Percentiles rank a stretch among this genome's conserved stretches.
Evolutionary conservation across 92 coral and sea anemone genomes (phyloP).

Genomic region (Paramuricea clavata): DNA sequence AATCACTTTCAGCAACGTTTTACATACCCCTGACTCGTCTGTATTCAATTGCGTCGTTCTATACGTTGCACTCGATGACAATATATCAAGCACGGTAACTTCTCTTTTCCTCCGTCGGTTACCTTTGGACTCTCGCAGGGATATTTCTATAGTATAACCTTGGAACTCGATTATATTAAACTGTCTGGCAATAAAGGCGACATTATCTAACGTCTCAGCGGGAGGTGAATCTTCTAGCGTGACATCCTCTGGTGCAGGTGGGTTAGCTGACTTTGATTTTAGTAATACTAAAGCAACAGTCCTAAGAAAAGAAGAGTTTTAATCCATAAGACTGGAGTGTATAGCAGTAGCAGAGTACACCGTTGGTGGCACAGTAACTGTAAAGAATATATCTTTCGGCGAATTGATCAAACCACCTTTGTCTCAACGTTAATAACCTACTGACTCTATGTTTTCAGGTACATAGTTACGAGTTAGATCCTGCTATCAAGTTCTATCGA

Average conservation of each 20-base stretch:
- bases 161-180: neutral
- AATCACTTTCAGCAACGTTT: neutral
- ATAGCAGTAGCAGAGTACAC: too few relatives aligned
- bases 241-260: neutral
- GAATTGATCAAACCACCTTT: too few relatives aligned
- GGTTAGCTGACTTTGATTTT: neutral
- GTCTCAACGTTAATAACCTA: too few relatives aligned
- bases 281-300: slow-evolving; percentile 1
- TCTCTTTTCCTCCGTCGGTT: neutral
- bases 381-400: too few relatives aligned
- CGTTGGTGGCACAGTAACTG: too few relatives aligned
- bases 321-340: neutral
- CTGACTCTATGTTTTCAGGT: too few relatives aligned
- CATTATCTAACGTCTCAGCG: neutral
- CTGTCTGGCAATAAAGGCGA: neutral
- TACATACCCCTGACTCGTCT: neutral
- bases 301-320: neutral
- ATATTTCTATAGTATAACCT: neutral
- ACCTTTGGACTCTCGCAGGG: neutral
- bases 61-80: neutral
- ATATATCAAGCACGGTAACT: neutral
- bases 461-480: too few relatives aligned
- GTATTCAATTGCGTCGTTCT: neutral
- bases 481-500: too few relatives aligned
- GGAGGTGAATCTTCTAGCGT: neutral